These are phyloP conservation scores for Hippoglossus hippoglossus DNA, from an alignment of 2,797 vertebrate species.

Conservation along the genomic window DNA sequence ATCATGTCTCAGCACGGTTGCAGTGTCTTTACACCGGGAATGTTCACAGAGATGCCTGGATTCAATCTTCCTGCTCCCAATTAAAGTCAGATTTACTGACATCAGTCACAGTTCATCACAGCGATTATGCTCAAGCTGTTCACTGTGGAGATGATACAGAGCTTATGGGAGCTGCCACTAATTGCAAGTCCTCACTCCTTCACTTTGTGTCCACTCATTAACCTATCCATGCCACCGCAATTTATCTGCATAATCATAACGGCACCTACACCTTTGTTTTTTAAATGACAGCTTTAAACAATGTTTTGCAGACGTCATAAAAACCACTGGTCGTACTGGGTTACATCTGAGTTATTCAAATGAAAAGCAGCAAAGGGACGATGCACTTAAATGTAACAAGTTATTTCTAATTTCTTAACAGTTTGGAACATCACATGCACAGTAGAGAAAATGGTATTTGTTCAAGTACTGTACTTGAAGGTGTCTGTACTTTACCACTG, in stretches of 20 bases:
- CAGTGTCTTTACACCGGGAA: conserved; percentile 45
- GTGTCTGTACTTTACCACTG: too few relatives aligned
- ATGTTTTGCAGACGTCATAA: too few relatives aligned
- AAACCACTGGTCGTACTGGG: too few relatives aligned
- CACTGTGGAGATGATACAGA: conserved; percentile 84
- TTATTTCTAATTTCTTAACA: too few relatives aligned
- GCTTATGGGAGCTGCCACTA: conserved; percentile 84
- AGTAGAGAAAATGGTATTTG: too few relatives aligned
- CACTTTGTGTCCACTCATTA: conserved; percentile 44
- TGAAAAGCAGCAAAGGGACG: too few relatives aligned
- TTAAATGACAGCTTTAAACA: not conserved
- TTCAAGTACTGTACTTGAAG: too few relatives aligned
- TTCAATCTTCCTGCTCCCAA: conserved; percentile 86
- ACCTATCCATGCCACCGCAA: conserved; percentile 19
- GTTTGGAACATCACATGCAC: too few relatives aligned
- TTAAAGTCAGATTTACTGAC: conserved; percentile 89
- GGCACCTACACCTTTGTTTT: not conserved
- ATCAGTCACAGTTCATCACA: conserved; percentile 88
- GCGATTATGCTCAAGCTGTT: conserved; percentile 89
- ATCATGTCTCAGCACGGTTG: conserved; percentile 33
- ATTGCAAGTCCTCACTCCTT: conserved; percentile 62
- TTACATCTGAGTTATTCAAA: too few relatives aligned
- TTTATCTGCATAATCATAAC: not conserved
- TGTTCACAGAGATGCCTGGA: conserved; percentile 56
- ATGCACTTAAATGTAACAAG: too few relatives aligned